phyloP scores from a whole-genome alignment of 1,140 invertebrate species.

The Caenorhabditis tropicalis region DNA sequence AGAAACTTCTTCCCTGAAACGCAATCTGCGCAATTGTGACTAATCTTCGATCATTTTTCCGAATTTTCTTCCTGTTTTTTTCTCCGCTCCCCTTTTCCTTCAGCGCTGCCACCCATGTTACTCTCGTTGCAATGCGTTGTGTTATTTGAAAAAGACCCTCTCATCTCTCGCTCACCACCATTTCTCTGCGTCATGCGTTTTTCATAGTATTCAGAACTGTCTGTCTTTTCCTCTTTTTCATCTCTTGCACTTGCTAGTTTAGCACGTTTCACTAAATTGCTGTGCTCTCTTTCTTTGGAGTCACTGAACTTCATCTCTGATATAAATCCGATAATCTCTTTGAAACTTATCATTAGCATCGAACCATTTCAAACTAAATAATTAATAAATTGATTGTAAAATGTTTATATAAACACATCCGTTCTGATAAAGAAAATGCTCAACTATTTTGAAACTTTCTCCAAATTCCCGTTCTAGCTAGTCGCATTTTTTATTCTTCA shows the following conservation, averaged over 20 bases:
- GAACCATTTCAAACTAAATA: too few species aligned
- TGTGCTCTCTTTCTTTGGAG: background rate
- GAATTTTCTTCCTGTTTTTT: background rate
- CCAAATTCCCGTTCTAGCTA: too few species aligned
- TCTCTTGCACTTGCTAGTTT: constrained; percentile 27
- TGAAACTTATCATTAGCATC: too few species aligned
- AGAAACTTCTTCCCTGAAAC: background rate
- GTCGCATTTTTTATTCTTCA: too few species aligned
- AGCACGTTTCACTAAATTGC: constrained; percentile 33
- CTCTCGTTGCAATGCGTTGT: background rate
- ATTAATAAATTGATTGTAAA: too few species aligned
- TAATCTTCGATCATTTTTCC: constrained; percentile 22
- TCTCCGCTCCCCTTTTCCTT: too few species aligned
- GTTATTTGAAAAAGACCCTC: background rate
- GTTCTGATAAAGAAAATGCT: too few species aligned
- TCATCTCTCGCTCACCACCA: background rate
- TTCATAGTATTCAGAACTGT: background rate
- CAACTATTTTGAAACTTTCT: too few species aligned
- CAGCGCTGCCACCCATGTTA: background rate
- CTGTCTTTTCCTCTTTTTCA: too few species aligned
- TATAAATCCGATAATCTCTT: background rate
- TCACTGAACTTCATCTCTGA: background rate
- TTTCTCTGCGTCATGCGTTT: background rate
- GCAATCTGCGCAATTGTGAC: background rate
- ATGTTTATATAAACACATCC: too few species aligned